Base-by-base conservation (phyloP, 2,888 invertebrate species). In the Isoperla grammatica region DNA sequence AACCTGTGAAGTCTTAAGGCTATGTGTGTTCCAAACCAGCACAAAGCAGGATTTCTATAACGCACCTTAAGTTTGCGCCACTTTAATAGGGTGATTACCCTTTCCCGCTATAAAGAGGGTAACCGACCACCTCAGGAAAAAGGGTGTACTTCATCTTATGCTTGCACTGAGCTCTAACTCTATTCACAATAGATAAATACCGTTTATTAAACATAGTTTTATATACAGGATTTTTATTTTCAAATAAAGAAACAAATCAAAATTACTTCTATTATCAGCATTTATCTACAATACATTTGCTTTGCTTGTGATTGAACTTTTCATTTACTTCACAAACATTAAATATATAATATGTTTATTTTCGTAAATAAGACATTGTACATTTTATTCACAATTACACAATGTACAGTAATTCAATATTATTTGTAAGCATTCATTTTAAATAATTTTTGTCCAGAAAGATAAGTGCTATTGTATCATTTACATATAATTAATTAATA, bases 381-480 rank as follows among this genome's bases (percentile, higher is more conserved):
- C 65, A 65, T 65, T 64, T 29, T 66, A 66, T 65, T 65, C 67
- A 65, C 65, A 67, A 62, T 65, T 65, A 67, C 67, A 67, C 67
- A 67, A 66, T 67, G 61, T 66, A 66, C 65, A 66, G 64, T 65
- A 60, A 66, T 63, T 29, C 49, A 49, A 15, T 19, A 39, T 37
- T 39, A 39, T 50, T 50, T 53, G 19, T 39, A 53, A 17, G 15
- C 19, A 39, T 35, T 57, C 61, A 58, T 58, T 65, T 62, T 46
- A 64, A 63, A 63, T 61, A 50, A 64, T 29, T 29, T 59, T 53
- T 48, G 58, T 64, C 63, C 57, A 60, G 57, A 59, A 64, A 57
- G 56, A 17, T 29, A 29, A 29, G 61, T 56, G 55, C 56, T 61
- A 59, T 54, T 63, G 61, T 58, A 53, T 43, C 22, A 42, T 53